Base-by-base conservation (phyloP, 2,113 vertebrate species). In the Phasianus colchicus region DNA sequence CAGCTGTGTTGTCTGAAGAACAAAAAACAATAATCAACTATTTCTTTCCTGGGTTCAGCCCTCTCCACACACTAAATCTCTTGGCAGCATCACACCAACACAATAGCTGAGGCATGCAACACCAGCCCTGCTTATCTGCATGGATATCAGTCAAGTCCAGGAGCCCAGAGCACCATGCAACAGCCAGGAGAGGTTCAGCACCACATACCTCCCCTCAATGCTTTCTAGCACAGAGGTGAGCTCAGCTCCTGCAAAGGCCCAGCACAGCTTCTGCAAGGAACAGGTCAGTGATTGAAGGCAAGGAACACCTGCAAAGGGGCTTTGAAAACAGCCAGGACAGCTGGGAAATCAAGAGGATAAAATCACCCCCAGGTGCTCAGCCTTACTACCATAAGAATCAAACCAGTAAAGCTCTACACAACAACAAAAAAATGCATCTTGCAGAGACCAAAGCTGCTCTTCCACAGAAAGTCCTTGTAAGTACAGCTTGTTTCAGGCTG, bases 101-200 rank as follows among this genome's bases (percentile, higher is more conserved):
- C 29, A 9, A 76, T 29, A 61, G 43, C 29, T 6, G 0, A 19
- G 76, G 67, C 83, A 63, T 0, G 2, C 22, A 88, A 63, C 74
- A n/a, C 21, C 72, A 66, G 0, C 12, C 57, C 81, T 61, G 0
- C 3, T 9, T 2, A 32, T 24, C 81, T 47, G 32, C 52, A 3
- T 24, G 45, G 43, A 30, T 64, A n/a, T 71, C 52, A 9, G 40
- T 0, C 58, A 15, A 42, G 43, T 9, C 63, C 52, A 61, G 54
- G 42, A 67, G 20, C 71, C 25, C 2, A 0, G 6, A 2, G 1
- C 30, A 25, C 12, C 3, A 0, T 0, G 0, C 14, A n/a, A 43
- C 48, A 27, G 4, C 6, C 73, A 32, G 15, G 21, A 66, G 38
- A 43, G 13, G 3, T 20, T 16, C 45, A 55, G 3, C n/a, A 30